Evolutionary conservation across 2,113 vertebrate species (phyloP), one percentile per base, ranked within the genome.

Genomic region (Syrmaticus mikado): DNA sequence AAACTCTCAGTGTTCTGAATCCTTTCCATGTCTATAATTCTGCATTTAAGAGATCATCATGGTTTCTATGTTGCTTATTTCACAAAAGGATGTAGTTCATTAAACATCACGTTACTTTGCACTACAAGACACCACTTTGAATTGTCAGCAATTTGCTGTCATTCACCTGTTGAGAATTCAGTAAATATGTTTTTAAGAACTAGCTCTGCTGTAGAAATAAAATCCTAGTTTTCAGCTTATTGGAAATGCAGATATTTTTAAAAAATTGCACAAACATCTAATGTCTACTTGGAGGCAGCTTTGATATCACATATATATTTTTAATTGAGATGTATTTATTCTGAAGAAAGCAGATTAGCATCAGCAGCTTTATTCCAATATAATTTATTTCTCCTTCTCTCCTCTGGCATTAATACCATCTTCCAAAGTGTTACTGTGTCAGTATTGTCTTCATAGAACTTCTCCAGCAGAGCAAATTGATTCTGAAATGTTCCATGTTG

Each of bases 401-500:
- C 20, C 60, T 85, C 60, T 73, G 80, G 36, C 46, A 58, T 85
- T 85, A 79, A 43, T 65, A 81, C 75, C 2, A 0, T 65, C 30
- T 73, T 87, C 78, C 40, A 15, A 25, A 62, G 27, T 61, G 43
- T 94, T 79, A 48, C 27, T 85, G 40, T 40, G 58, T 79, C 48
- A 32, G 9, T 66, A 58, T 38, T 61, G 38, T 48, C 9, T 89
- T 89, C 65, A 24, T 61, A 74, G 27, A 87, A 85, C 48, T 91
- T 76, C 62, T 82, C 45, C 50, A 58, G 30, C 60, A 83, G 58
- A 91, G 43, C 24, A 90, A 85, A 94, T 90, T 85, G 88, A 76
- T 92, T 94, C 45, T 92, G 79, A 85, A 95, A 82, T 80, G 72
- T 40, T 72, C 85, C 18, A 9, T 46, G n/a, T 62, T 79, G 52